These are phyloP conservation scores for Nettapus auritus DNA, from an alignment of 2,113 vertebrate genomes.

Conservation along the genomic window DNA sequence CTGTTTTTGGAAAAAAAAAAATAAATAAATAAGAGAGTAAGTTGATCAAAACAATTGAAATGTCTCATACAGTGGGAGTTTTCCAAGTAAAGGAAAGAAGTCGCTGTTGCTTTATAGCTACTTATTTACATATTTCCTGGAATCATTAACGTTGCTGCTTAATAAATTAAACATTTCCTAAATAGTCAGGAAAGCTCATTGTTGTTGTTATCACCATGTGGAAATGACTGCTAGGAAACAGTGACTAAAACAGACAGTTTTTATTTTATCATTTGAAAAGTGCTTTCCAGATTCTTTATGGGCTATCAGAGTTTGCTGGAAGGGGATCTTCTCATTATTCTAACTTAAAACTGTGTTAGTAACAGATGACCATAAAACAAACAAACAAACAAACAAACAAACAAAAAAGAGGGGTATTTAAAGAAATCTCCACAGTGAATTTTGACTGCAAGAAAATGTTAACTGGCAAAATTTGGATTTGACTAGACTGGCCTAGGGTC, in stretches of 20 bases:
- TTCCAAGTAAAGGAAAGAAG: not conserved
- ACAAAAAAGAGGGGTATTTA: not conserved
- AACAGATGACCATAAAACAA: not conserved
- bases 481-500: not conserved
- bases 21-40: not conserved
- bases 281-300: not conserved
- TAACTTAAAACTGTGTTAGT: not conserved
- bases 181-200: not conserved
- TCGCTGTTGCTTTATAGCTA: not conserved
- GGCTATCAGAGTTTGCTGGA: not conserved
- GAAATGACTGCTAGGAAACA: not conserved
- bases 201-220: not conserved
- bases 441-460: slow-evolving; percentile 3
- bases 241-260: not conserved
- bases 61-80: not conserved
- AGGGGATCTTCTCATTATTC: not conserved
- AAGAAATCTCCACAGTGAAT: not conserved
- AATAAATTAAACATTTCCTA: not conserved
- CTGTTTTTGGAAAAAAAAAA: no score
- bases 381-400: no score
- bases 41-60: not conserved
- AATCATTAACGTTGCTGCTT: not conserved
- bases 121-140: not conserved
- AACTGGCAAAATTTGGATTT: not conserved
- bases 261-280: slow-evolving; percentile 3